A percentile compares a stretch with the other conserved stretches of the same genome.
Evolutionary conservation across 2,113 vertebrate species (phyloP).

Genomic region (Cathartes aura): DNA sequence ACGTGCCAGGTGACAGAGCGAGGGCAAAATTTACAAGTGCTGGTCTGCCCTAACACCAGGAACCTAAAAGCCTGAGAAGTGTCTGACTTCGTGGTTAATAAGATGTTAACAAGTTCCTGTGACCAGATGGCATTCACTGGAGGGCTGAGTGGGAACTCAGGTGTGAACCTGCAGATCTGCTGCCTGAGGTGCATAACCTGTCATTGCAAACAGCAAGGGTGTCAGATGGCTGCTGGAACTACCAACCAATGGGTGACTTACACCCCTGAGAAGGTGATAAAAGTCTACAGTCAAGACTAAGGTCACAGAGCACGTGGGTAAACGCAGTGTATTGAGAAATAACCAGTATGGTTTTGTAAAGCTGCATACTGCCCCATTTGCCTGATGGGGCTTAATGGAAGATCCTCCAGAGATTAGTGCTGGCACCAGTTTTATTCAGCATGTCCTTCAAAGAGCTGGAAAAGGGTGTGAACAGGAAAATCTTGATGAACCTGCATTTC

Average conservation of each 20-base stretch:
- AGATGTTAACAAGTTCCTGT: not conserved
- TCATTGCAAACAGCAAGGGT: not conserved
- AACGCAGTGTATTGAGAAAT: not conserved
- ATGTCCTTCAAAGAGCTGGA: not conserved
- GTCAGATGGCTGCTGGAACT: not conserved
- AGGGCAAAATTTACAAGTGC: not conserved
- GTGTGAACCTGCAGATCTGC: not conserved
- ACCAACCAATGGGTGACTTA: not conserved
- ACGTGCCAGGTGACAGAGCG: not conserved
- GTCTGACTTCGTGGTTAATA: not conserved
- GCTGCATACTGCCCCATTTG: not conserved
- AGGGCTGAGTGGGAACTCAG: not conserved
- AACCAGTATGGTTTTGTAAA: not conserved
- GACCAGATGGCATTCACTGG: not conserved
- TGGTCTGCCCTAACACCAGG: not conserved
- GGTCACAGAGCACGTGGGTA: not conserved
- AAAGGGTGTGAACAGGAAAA: not conserved
- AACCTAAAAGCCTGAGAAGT: not conserved
- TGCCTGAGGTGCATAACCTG: not conserved
- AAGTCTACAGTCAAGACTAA: not conserved
- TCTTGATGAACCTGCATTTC: not conserved
- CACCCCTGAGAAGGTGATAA: not conserved
- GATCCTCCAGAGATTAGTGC: not conserved
- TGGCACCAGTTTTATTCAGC: not conserved
- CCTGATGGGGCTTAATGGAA: not conserved